Evolutionary conservation across 2,113 vertebrate species (phyloP).

Genomic region (Tapirus terrestris): DNA sequence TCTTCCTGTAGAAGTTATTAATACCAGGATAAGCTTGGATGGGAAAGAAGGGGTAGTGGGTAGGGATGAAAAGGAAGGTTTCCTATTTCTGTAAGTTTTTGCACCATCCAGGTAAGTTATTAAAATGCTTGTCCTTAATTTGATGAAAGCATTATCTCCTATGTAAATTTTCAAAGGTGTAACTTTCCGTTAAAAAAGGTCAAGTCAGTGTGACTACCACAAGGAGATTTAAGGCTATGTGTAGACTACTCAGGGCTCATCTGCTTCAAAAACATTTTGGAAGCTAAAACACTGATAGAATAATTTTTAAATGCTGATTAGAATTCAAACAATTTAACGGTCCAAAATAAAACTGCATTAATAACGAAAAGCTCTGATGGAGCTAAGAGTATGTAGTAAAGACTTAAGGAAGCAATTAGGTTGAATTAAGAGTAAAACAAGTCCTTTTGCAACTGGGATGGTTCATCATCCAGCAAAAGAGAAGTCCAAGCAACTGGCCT

Average conservation of each 20-base stretch:
- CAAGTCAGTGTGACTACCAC: not conserved
- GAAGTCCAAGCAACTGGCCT: not conserved
- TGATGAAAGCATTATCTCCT: slow-evolving; percentile 26
- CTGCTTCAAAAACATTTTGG: slow-evolving; percentile 29
- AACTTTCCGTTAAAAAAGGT: slow-evolving; percentile 21
- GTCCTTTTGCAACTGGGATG: not conserved
- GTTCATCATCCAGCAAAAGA: not conserved
- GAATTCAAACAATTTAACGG: not conserved
- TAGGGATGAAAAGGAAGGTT: not conserved
- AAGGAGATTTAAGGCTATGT: not conserved
- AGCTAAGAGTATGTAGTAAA: not conserved
- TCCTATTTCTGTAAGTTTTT: not conserved
- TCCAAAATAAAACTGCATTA: not conserved
- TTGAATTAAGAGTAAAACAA: not conserved
- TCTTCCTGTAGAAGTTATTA: slow-evolving; percentile 38
- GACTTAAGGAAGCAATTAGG: not conserved
- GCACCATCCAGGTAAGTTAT: slow-evolving; percentile 21
- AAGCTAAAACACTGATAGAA: slow-evolving; percentile 34
- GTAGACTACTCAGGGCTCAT: not conserved
- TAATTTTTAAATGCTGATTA: slow-evolving; percentile 11
- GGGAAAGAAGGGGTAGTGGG: not conserved
- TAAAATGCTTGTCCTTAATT: slow-evolving; percentile 31
- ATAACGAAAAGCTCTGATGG: not conserved
- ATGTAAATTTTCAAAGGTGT: slow-evolving; percentile 29
- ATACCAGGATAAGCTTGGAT: not conserved